phyloP scores from a whole-genome alignment of 2,797 vertebrate species.

The Scleropages formosus region DNA sequence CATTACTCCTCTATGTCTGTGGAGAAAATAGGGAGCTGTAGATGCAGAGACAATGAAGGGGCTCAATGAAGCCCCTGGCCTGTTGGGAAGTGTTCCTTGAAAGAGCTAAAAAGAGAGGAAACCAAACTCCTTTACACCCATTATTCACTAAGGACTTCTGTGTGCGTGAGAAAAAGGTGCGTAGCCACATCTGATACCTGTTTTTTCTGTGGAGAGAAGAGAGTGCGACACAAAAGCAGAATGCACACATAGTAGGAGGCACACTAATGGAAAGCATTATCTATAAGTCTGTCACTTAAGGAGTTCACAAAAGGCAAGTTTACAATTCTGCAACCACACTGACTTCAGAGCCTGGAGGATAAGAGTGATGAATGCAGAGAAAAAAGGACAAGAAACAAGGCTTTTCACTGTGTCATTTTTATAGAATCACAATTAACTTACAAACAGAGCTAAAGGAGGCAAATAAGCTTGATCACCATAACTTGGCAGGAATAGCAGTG shows the following conservation, averaged over 20 bases:
- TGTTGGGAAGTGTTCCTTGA: too few species aligned
- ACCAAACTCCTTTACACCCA: too few species aligned
- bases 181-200: not conserved
- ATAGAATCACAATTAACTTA: not conserved
- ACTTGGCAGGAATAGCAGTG: not conserved
- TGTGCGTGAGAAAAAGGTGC: not conserved
- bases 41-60: too few species aligned
- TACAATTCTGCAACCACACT: not conserved
- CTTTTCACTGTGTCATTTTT: not conserved
- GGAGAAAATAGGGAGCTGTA: too few species aligned
- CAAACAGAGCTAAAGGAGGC: too few species aligned
- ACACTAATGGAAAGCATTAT: conserved; percentile 35
- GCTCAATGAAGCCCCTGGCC: too few species aligned
- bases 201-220: not conserved
- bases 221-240: not conserved
- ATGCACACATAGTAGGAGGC: not conserved
- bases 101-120: too few species aligned
- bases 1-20: too few species aligned
- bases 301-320: not conserved
- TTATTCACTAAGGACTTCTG: too few species aligned
- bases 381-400: not conserved
- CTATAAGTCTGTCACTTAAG: conserved; percentile 19
- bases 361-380: not conserved
- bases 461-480: not conserved
- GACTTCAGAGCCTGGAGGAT: not conserved